These are phyloP conservation scores for Vimba vimba DNA, from an alignment of 2,113 vertebrate genomes.

Conservation along the genomic window DNA sequence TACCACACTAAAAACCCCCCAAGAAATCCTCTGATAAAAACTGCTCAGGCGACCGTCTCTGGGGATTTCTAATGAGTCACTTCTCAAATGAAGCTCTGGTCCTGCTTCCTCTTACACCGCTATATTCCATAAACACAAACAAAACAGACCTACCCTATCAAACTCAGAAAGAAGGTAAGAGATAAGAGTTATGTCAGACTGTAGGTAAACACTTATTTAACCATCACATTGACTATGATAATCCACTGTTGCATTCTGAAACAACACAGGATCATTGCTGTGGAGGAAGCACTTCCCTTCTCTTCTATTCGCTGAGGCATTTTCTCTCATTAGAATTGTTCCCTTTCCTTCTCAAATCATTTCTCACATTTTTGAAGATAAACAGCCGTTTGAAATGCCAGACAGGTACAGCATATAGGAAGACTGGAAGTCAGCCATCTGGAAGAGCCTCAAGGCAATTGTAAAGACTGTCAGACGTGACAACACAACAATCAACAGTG, in stretches of 20 bases:
- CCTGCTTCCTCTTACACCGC: not conserved
- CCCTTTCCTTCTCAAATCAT: slow-evolving; percentile 24
- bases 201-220: slow-evolving; percentile 54
- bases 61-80: slow-evolving; percentile 30
- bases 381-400: slow-evolving; percentile 62
- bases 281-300: slow-evolving; percentile 7
- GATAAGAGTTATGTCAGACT: not conserved
- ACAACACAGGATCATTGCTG: slow-evolving; percentile 70
- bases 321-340: slow-evolving; percentile 7
- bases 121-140: not conserved
- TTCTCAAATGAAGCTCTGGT: not conserved
- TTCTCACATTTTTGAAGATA: slow-evolving; percentile 68
- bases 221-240: slow-evolving; percentile 8
- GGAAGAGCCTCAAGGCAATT: slow-evolving; percentile 55
- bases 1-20: not conserved
- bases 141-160: not conserved
- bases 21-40: not conserved
- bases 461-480: slow-evolving; percentile 42
- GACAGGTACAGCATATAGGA: slow-evolving; percentile 52
- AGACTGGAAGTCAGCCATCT: slow-evolving; percentile 66
- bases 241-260: slow-evolving; percentile 56
- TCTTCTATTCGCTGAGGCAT: slow-evolving; percentile 9
- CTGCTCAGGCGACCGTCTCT: not conserved
- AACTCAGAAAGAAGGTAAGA: slow-evolving; percentile 6
- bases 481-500: slow-evolving; percentile 28